Evolutionary conservation across 1,140 invertebrate genomes (phyloP).

Genomic region (Ceratina japonica): DNA sequence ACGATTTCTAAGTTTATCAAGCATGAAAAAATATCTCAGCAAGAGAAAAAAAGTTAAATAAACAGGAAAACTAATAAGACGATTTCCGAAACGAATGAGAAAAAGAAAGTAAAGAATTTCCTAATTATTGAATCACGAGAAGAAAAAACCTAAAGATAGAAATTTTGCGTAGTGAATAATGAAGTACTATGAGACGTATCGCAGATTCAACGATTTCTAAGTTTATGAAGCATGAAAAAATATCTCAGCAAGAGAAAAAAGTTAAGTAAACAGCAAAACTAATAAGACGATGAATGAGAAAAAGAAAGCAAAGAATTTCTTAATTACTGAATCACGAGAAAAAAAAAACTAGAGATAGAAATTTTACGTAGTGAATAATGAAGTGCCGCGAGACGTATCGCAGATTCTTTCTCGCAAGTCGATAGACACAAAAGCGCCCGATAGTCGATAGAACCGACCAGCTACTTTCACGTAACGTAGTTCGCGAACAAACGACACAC

Average conservation of each 20-base stretch:
- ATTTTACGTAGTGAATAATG: neutral
- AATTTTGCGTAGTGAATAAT: neutral
- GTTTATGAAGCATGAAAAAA: neutral
- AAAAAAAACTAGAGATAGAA: too few species aligned
- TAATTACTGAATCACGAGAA: neutral
- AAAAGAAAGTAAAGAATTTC: too few species aligned
- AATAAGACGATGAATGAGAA: too few species aligned
- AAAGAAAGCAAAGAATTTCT: too few species aligned
- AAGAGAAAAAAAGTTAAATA: too few species aligned
- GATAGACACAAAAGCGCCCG: neutral
- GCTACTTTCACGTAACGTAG: constrained; percentile 36
- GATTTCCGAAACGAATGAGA: too few species aligned
- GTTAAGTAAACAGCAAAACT: too few species aligned
- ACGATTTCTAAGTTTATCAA: neutral
- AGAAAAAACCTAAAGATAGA: too few species aligned
- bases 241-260: neutral
- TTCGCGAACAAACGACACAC: constrained; percentile 26
- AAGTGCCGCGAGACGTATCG: neutral
- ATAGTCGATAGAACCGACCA: constrained; percentile 47
- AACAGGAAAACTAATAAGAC: too few species aligned
- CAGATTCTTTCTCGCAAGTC: constrained; percentile 13
- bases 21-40: neutral
- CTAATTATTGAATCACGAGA: too few species aligned
- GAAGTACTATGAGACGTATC: too few species aligned
- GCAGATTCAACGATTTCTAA: constrained; percentile 2